A percentile compares a stretch with the other conserved stretches of the same genome.
phyloP scores from a whole-genome alignment of 2,797 vertebrate genomes.

The Rallus crepitans region DNA sequence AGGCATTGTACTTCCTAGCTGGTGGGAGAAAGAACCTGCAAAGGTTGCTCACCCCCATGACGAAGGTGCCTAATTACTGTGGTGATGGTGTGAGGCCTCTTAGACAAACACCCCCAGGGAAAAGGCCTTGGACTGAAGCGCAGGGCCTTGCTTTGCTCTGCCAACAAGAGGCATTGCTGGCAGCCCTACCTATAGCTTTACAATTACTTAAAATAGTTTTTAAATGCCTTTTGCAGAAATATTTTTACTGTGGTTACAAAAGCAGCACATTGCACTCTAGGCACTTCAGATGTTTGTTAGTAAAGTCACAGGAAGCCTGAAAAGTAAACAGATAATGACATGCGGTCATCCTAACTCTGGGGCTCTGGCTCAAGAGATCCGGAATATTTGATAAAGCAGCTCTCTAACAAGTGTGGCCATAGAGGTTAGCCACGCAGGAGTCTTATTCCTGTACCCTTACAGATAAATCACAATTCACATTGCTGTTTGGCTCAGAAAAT shows the following conservation, averaged over 20 bases:
- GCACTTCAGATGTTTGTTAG: slow-evolving; percentile 32
- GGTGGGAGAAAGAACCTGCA: not conserved
- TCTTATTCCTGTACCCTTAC: not conserved
- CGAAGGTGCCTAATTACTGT: not conserved
- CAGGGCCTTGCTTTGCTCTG: not conserved
- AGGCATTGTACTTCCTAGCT: not conserved
- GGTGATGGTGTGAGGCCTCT: not conserved
- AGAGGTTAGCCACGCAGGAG: not conserved
- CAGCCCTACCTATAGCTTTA: not conserved
- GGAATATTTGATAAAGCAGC: not conserved
- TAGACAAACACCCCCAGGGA: not conserved
- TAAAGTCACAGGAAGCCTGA: slow-evolving; percentile 49
- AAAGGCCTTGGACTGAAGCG: not conserved
- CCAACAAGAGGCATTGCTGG: not conserved
- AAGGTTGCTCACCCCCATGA: not conserved
- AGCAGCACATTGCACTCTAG: not conserved
- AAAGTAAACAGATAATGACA: slow-evolving; percentile 28
- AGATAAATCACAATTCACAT: not conserved
- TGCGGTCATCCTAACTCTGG: slow-evolving; percentile 12
- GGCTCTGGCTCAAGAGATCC: slow-evolving; percentile 1
- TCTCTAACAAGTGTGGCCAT: not conserved
- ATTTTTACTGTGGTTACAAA: not conserved
- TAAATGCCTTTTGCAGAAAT: not conserved
- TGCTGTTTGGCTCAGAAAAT: not conserved
- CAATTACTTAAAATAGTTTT: not conserved